Evolutionary conservation across 2,113 vertebrate genomes (phyloP).

Genomic region (Climacteris rufus): DNA sequence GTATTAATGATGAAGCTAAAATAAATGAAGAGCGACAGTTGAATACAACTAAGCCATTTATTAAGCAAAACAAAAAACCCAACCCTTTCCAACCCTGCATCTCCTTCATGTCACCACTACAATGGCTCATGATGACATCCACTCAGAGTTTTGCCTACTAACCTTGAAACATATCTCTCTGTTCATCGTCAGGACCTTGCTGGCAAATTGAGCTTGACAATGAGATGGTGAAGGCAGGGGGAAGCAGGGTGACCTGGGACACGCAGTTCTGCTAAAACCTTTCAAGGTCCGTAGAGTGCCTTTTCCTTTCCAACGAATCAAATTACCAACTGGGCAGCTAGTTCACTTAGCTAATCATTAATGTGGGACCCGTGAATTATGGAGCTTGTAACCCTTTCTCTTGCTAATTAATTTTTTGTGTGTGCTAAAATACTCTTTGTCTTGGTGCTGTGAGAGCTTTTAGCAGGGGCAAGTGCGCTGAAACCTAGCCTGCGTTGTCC

Average conservation of each 20-base stretch:
- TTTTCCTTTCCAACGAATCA: slow-evolving; percentile 58
- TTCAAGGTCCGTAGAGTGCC: slow-evolving; percentile 36
- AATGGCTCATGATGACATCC: slow-evolving; percentile 3
- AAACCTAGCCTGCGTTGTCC: not conserved
- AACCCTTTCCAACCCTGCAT: not conserved
- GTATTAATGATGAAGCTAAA: not conserved
- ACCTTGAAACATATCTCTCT: slow-evolving; percentile 54
- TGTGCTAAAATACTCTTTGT: not conserved
- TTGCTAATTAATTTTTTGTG: slow-evolving; percentile 18
- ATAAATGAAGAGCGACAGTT: not conserved
- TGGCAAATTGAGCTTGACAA: slow-evolving; percentile 66
- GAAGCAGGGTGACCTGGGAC: slow-evolving; percentile 67
- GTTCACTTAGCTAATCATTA: slow-evolving; percentile 55
- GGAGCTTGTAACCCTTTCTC: slow-evolving; percentile 10
- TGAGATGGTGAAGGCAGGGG: slow-evolving; percentile 26
- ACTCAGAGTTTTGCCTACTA: slow-evolving; percentile 42
- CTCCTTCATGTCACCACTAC: not conserved
- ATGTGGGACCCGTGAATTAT: not conserved
- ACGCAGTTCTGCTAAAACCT: slow-evolving; percentile 42
- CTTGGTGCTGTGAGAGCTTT: not conserved
- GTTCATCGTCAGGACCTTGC: slow-evolving; percentile 49
- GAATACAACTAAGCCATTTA: not conserved
- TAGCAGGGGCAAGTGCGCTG: fast-evolving
- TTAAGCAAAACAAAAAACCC: not conserved
- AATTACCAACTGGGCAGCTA: slow-evolving; percentile 18